These are phyloP conservation scores for Ceyx melanurus DNA, from an alignment of 2,113 vertebrate species.

Conservation along the genomic window DNA sequence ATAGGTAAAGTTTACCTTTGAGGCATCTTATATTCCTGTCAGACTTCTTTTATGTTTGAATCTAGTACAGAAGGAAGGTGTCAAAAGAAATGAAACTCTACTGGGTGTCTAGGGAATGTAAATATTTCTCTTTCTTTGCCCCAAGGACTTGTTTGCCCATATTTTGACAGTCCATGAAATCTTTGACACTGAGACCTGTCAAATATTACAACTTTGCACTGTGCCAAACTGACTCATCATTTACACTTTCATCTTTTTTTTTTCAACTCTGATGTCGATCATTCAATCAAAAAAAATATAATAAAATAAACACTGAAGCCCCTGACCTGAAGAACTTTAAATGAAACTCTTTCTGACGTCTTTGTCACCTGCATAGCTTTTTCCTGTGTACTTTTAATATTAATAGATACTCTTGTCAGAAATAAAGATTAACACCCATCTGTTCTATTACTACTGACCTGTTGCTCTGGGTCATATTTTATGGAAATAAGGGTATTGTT, in stretches of 20 bases:
- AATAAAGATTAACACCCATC: slow-evolving; percentile 40
- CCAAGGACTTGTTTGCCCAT: slow-evolving; percentile 85
- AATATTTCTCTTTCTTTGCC: slow-evolving; percentile 85
- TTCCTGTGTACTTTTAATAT: not conserved
- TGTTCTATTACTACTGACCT: slow-evolving; percentile 41
- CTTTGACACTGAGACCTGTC: slow-evolving; percentile 91
- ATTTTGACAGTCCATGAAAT: slow-evolving; percentile 87
- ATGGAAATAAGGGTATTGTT: slow-evolving; percentile 40
- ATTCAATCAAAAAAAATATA: slow-evolving; percentile 70
- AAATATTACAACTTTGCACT: slow-evolving; percentile 79
- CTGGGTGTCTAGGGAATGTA: slow-evolving; percentile 83
- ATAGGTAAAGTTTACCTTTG: slow-evolving; percentile 78
- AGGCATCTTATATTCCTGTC: slow-evolving; percentile 85
- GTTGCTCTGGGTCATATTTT: slow-evolving; percentile 47
- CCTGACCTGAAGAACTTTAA: not conserved
- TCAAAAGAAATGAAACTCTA: slow-evolving; percentile 87
- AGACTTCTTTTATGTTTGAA: slow-evolving; percentile 81
- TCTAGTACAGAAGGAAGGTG: slow-evolving; percentile 84
- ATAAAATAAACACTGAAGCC: not conserved
- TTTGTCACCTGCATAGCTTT: not conserved
- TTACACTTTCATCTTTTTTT: slow-evolving; percentile 70
- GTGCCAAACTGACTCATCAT: slow-evolving; percentile 73
- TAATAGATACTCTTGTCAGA: slow-evolving; percentile 9
- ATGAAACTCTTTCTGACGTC: slow-evolving; percentile 1
- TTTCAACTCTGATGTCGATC: slow-evolving; percentile 70